These are phyloP conservation scores for Cnemophilus loriae DNA, from an alignment of 2,113 vertebrate genomes.

Conservation along the genomic window DNA sequence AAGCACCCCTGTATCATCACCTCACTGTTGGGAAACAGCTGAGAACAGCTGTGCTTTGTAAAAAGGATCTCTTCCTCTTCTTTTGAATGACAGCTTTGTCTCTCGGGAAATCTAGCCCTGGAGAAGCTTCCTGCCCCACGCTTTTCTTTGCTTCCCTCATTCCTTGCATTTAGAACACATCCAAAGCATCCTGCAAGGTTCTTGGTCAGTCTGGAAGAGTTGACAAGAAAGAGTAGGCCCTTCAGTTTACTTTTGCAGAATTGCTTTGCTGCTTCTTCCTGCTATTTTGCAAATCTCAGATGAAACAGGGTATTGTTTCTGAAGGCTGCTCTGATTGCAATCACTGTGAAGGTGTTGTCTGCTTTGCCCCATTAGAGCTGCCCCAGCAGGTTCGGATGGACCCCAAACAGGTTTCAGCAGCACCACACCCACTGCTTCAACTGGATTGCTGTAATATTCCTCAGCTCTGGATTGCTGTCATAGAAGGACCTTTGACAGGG, in stretches of 20 bases:
- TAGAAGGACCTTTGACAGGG: background rate
- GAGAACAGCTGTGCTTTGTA: background rate
- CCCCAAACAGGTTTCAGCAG: background rate
- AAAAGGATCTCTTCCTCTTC: background rate
- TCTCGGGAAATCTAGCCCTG: background rate
- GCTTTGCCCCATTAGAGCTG: background rate
- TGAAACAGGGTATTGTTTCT: constrained; percentile 23
- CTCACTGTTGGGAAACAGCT: background rate
- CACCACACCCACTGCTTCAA: background rate
- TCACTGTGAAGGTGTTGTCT: constrained; percentile 27
- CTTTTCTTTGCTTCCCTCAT: background rate
- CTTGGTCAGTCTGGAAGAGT: background rate
- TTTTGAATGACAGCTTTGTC: background rate
- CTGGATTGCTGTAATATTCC: background rate
- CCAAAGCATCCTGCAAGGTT: background rate
- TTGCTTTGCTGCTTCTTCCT: background rate
- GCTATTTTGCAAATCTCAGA: background rate
- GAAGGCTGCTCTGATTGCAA: background rate
- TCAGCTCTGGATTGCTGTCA: background rate
- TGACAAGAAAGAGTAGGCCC: background rate
- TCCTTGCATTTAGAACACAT: background rate
- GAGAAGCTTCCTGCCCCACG: background rate
- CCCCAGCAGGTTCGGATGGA: background rate
- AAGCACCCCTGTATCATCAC: background rate
- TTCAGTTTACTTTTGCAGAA: background rate